phyloP scores from a whole-genome alignment of 2,797 vertebrate genomes.

The Etheostoma nigrum region DNA sequence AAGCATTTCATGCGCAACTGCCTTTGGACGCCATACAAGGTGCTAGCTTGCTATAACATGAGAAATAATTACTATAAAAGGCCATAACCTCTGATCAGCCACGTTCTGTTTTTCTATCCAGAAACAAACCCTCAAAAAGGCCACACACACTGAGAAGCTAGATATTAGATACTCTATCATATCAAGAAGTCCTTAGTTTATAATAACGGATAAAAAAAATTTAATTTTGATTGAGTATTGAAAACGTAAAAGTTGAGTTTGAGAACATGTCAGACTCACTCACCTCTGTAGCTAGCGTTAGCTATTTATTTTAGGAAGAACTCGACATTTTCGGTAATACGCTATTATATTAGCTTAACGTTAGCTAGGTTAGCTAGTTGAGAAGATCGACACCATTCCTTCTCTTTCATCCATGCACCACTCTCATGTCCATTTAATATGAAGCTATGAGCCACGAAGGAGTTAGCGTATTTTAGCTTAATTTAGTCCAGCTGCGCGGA shows the following conservation, averaged over 20 bases:
- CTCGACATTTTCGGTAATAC: background rate
- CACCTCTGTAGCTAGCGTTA: background rate
- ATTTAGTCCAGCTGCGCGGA: too few relatives aligned
- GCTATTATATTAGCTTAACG: too few relatives aligned
- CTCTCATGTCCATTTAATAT: background rate
- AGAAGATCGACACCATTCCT: background rate
- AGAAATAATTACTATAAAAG: background rate
- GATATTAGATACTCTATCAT: too few relatives aligned
- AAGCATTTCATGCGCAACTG: background rate
- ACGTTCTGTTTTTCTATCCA: background rate
- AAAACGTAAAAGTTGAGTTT: background rate
- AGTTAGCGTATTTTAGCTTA: too few relatives aligned
- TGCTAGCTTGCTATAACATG: background rate
- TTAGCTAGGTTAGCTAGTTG: background rate
- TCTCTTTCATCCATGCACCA: too few relatives aligned
- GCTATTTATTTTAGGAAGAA: background rate
- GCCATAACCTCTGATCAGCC: background rate
- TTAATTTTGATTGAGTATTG: too few relatives aligned
- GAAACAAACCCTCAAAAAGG: background rate
- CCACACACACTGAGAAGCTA: background rate
- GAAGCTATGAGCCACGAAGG: background rate
- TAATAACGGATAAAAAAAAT: background rate
- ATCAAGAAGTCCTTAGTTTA: background rate
- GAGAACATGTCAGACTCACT: background rate
- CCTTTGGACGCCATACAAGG: background rate